phyloP scores from a whole-genome alignment of 30 jellyfish, hydroid and myxozoan species.

The Hydra vulgaris region DNA sequence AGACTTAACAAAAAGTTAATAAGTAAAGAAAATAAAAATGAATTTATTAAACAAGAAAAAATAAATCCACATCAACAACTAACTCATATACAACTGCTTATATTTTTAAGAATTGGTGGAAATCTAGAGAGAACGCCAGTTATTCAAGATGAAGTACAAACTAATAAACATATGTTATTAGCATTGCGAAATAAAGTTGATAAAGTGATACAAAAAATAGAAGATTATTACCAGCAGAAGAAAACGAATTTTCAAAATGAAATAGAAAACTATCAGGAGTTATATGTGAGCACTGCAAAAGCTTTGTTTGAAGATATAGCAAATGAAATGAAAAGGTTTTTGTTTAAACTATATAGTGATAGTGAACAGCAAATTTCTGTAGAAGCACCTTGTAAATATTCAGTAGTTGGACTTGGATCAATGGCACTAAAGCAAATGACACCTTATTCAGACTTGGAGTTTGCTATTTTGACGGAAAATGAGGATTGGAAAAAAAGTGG shows the following conservation, averaged over 20 bases:
- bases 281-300: background rate
- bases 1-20: background rate
- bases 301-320: background rate
- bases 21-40: background rate
- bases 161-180: background rate
- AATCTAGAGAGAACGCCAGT: background rate
- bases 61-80: background rate
- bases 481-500: background rate
- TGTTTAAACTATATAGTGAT: too few species aligned
- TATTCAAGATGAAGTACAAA: too few species aligned
- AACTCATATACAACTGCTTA: background rate
- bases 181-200: background rate
- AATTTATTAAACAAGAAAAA: background rate
- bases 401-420: background rate
- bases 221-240: background rate
- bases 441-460: background rate
- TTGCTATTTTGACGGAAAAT: background rate
- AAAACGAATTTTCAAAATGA: background rate
- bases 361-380: background rate
- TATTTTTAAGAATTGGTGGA: background rate
- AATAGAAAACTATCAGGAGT: background rate
- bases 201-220: background rate
- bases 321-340: background rate
- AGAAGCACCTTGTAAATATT: background rate
- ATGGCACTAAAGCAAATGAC: background rate